phyloP scores from a whole-genome alignment of 1,140 invertebrate species.

The Apolygus lucorum region DNA sequence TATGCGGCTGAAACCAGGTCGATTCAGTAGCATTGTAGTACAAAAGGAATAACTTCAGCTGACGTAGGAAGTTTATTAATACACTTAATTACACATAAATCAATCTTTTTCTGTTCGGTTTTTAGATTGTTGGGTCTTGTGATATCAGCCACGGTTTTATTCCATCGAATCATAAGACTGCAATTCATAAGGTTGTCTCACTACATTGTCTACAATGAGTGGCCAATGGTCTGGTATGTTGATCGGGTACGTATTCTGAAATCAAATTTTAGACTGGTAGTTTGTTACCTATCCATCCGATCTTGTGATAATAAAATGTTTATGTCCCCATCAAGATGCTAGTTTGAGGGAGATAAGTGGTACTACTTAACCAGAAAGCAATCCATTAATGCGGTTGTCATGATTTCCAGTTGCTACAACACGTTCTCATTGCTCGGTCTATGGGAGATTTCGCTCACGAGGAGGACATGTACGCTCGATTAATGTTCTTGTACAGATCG shows the following conservation, averaged over 20 bases:
- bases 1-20: too few species aligned
- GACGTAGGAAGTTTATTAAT: too few species aligned
- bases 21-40: too few species aligned
- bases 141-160: slow-evolving; percentile 88
- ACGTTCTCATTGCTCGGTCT: slow-evolving; percentile 95
- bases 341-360: too few species aligned
- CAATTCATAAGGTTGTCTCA: slow-evolving; percentile 71
- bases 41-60: too few species aligned
- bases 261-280: too few species aligned
- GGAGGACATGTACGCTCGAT: slow-evolving; percentile 95
- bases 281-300: too few species aligned
- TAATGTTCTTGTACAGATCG: slow-evolving; percentile 95
- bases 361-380: too few species aligned
- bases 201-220: slow-evolving; percentile 92
- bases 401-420: slow-evolving; percentile 62
- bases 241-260: slow-evolving; percentile 57
- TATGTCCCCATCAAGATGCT: too few species aligned
- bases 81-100: too few species aligned
- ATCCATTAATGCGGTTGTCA: neutral
- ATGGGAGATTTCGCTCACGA: slow-evolving; percentile 84
- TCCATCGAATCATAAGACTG: slow-evolving; percentile 70
- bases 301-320: too few species aligned
- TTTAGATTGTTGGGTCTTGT: slow-evolving; percentile 91
- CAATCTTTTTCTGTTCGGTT: slow-evolving; percentile 28
- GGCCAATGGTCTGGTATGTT: slow-evolving; percentile 89